Base-by-base conservation (phyloP, 1,140 invertebrate species). In the Idris sp. region DNA sequence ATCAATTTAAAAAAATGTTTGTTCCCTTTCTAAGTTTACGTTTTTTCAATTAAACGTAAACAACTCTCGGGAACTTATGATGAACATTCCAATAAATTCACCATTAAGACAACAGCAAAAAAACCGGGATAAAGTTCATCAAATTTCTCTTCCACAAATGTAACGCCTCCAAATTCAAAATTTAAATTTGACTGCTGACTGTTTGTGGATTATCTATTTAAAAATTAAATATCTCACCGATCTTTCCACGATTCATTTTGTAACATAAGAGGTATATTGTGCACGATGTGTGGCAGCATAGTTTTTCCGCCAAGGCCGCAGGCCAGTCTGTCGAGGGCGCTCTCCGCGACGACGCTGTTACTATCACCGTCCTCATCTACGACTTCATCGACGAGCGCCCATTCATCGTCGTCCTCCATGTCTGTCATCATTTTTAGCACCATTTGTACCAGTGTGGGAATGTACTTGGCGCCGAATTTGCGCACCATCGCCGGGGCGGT, bases 361-460 rank as follows among this genome's bases (percentile, higher is more conserved):
- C 95, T 95, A 71, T 94, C 93, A 59, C 90, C 92, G 74, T 94
- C 92, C 46, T 95, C 93, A 44, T 93, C 91, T 44, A 90, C 87
- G 36, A 93, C 89, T 80, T 92, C 90, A 80, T 92, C 92, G 10
- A 86, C 86, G 9, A 89, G 83, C 38, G 91, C 89, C 93, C 94
- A 95, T 25, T 93, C 92, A 18, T 92, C 90, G 73, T 98, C 95
- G 13, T 99, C 97, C 18, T 99, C 97, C 30, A 99, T 86, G 80
- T 99, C 97, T 7, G 97, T 96, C 98, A 99, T 99, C 93, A 99
- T 95, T 81, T 94, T 92, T 33, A 99, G 87, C 48, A 98, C 91
- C 49, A 96, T 89, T 0, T 94, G 93, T 10, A 98, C 93, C 71
- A 96, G 86, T 10, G 90, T 84, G 25, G 91, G 89, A 49, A 99